A percentile compares a stretch with the other conserved stretches of the same genome.
phyloP scores from a whole-genome alignment of 2,888 invertebrate genomes.

The Caenorhabditis uteleia region DNA sequence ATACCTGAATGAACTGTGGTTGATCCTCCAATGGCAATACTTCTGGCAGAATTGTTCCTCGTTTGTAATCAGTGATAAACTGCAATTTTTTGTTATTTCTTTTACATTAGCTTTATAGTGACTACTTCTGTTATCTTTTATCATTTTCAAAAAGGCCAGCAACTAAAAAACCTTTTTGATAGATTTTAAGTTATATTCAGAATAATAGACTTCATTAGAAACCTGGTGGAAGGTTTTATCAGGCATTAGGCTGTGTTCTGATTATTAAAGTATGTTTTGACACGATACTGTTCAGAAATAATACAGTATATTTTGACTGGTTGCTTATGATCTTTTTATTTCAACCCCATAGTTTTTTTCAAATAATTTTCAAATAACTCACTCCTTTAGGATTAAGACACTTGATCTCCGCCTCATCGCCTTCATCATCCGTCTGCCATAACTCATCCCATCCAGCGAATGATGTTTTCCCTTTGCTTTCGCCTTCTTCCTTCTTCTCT shows the following conservation, averaged over 20 bases:
- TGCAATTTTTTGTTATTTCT: constrained; percentile 11
- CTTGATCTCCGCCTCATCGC: constrained; percentile 35
- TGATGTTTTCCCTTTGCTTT: constrained; percentile 21
- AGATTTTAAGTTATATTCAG: too few relatives aligned
- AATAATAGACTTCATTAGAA: too few relatives aligned
- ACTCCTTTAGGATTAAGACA: constrained; percentile 16
- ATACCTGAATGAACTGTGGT: constrained; percentile 39
- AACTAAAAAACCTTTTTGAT: too few relatives aligned
- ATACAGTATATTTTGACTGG: not conserved
- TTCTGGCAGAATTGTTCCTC: constrained; percentile 44
- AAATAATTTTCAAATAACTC: not conserved
- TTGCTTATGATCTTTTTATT: not conserved
- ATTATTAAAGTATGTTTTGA: not conserved
- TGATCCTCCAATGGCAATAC: constrained; percentile 49
- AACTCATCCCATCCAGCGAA: constrained; percentile 44
- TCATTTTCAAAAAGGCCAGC: too few relatives aligned
- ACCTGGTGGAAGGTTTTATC: too few relatives aligned
- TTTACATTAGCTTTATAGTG: too few relatives aligned
- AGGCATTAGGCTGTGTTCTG: too few relatives aligned
- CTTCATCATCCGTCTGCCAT: constrained; percentile 48
- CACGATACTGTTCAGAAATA: not conserved
- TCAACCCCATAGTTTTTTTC: not conserved
- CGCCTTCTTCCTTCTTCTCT: constrained; percentile 2
- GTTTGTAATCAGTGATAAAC: constrained; percentile 39
- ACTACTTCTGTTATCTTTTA: too few relatives aligned